Evolutionary conservation across 2,113 vertebrate genomes (phyloP).

Genomic region (Triplophysa rosa): DNA sequence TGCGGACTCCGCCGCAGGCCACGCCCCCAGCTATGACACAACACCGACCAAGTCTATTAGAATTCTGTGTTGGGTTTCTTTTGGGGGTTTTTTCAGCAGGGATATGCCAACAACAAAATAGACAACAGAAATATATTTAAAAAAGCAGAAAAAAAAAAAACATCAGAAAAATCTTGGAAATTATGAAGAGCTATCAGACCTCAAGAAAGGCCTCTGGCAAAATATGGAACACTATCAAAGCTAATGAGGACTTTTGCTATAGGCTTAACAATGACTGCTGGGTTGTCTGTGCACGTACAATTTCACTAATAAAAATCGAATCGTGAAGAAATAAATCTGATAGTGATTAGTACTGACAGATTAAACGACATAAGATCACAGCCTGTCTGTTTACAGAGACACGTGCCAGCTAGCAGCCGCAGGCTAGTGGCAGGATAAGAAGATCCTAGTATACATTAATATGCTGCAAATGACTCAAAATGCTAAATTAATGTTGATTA

Average conservation of each 20-base stretch:
- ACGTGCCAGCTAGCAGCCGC: not conserved
- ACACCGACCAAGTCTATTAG: too few species aligned
- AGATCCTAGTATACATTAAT: not conserved
- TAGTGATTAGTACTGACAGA: slow-evolving; percentile 27
- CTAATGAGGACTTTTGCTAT: not conserved
- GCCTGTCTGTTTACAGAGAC: slow-evolving; percentile 20
- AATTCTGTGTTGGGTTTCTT: too few species aligned
- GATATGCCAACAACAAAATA: too few species aligned
- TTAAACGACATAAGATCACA: slow-evolving; percentile 26
- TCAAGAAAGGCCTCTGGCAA: not conserved
- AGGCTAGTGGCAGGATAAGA: slow-evolving; percentile 22
- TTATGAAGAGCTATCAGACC: not conserved
- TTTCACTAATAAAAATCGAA: not conserved
- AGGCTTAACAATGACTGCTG: not conserved
- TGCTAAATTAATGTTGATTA: not conserved
- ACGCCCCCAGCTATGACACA: too few species aligned
- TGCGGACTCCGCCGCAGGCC: too few species aligned
- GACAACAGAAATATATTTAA: too few species aligned
- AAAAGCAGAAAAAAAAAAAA: too few species aligned
- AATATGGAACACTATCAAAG: not conserved
- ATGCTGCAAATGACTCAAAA: not conserved
- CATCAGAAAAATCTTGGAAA: not conserved
- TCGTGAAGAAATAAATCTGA: not conserved
- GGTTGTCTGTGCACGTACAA: not conserved
- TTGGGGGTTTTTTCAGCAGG: too few species aligned